Conservation (phyloP, 2,888 invertebrate genomes). For the Eucera pruinosa region DNA sequence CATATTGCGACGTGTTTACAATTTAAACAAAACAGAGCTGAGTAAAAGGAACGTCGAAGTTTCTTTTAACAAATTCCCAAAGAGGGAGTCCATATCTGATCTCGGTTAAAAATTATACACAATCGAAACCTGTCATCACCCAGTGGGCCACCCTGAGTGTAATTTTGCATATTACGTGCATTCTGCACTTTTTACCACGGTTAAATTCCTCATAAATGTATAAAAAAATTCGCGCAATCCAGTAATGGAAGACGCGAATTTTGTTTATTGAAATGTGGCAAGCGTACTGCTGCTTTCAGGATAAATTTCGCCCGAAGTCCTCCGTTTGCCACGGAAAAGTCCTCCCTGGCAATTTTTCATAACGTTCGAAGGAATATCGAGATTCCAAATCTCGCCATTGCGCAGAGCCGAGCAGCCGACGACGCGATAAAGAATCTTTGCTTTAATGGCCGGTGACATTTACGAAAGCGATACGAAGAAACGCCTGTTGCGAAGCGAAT, state of each 20-base stretch:
- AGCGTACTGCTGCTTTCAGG: not conserved
- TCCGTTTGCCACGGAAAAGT: not conserved
- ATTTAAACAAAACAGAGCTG: no score
- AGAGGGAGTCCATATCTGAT: no score
- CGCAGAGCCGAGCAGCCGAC: constrained; percentile 3
- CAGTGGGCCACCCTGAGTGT: no score
- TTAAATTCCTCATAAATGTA: no score
- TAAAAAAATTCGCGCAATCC: no score
- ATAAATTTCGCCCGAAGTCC: not conserved
- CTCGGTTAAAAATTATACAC: no score
- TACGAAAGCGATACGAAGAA: constrained; percentile 43
- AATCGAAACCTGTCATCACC: no score
- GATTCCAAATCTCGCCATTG: constrained; percentile 12
- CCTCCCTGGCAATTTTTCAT: constrained; percentile 17
- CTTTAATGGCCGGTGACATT: constrained; percentile 53
- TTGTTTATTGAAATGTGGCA: not conserved
- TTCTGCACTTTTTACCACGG: no score
- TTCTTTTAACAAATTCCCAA: no score
- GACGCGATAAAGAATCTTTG: constrained; percentile 41
- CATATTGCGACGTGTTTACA: no score
- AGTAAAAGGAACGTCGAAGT: no score
- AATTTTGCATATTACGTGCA: no score
- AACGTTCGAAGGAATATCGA: constrained; percentile 10
- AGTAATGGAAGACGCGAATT: not conserved
- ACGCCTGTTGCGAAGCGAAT: constrained; percentile 42